Base-by-base conservation (phyloP, 2,888 invertebrate genomes). In the Archips xylosteana region DNA sequence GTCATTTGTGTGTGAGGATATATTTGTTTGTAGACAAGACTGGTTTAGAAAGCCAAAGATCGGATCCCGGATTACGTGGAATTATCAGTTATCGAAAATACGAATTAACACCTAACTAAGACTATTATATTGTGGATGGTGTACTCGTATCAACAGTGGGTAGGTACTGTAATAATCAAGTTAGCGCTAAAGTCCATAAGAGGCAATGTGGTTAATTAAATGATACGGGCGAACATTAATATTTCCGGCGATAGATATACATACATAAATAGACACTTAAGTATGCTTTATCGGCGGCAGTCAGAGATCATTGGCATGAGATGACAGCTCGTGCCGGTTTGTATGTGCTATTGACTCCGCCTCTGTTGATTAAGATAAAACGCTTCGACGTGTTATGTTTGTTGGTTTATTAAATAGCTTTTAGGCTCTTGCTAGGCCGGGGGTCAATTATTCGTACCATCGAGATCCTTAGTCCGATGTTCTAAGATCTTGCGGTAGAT, bases 291-390 rank as follows among this genome's bases (percentile, higher is more conserved):
- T 74, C 69, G 49, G 3, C 3, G 3, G 34, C 60, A 65, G 70
- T 45, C 70, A 74, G 47, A 61, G 74, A 70, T 69, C 74, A 74
- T 65, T 70, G 74, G 65, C 70, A 70, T 70, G 45, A 65, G 69
- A 51, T 54, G 65, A 70, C 60, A 59, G 65, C 47, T 60, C 42
- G 62, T 69, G 62, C 54, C 42, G 42, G 42, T 45, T 23, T 45
- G 71, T 15, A 51, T 34, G 13, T 23, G 13, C 45, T 47, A 32
- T 57, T 60, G 60, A 60, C 60, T 60, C 60, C 60, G 60, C 60
- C 36, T 60, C 60, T 36, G 60, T n/a, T 13, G 60, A n/a, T 36
- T 36, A n/a, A 60, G 60, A 12, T 36, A 36, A 36, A 34, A 6
- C 13, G 36, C 32, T 34, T 39, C 39, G 39, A 39, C 39, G 4